Base-by-base conservation (phyloP, 1,140 invertebrate species). In the Hestina assimilis region DNA sequence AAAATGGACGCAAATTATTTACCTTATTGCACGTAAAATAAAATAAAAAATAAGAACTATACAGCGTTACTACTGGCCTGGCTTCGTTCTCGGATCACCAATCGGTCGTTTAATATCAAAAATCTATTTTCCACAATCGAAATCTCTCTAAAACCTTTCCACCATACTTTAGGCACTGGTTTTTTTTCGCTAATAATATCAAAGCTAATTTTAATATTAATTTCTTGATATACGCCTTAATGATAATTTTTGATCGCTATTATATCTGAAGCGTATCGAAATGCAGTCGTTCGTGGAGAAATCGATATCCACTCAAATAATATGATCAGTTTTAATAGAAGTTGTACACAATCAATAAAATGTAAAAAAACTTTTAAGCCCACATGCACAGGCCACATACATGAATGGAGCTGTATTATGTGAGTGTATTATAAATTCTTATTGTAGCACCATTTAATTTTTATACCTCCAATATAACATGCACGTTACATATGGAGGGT, bases 1-100 rank as follows among this genome's bases (percentile, higher is more conserved):
- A 76, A 74, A 71, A 83, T 84, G 83, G 83, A 87, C 83, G 83
- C 76, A 87, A 87, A 83, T 69, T 65, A 82, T n/a, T 78, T 81
- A 79, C 72, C 71, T 67, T 87, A 84, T 87, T 87, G 83, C 83
- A 86, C 83, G 77, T 56, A 51, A 70, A 66, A 69, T 52, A 68
- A 72, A 74, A 59, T 35, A 65, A n/a, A 65, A 56, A 57, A 56
- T 47, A 66, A 64, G 55, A 59, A 43, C 56, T 67, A 63, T 59
- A 68, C 45, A 57, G 57, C 51, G 55, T 53, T 72, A 72, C 72
- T 72, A 76, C 74, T 73, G 76, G 73, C 73, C 77, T 46, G 60
- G 54, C 68, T 62, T 63, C 47, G 23, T 29, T 54, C 43, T 47
- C 51, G 62, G 33, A 60, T 57, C 43, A 61, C 41, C 45, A 65